Percentiles rank a stretch among this genome's conserved stretches.
These are phyloP conservation scores for Leucosticte australis DNA, from an alignment of 2,113 vertebrate genomes.

Conservation along the genomic window DNA sequence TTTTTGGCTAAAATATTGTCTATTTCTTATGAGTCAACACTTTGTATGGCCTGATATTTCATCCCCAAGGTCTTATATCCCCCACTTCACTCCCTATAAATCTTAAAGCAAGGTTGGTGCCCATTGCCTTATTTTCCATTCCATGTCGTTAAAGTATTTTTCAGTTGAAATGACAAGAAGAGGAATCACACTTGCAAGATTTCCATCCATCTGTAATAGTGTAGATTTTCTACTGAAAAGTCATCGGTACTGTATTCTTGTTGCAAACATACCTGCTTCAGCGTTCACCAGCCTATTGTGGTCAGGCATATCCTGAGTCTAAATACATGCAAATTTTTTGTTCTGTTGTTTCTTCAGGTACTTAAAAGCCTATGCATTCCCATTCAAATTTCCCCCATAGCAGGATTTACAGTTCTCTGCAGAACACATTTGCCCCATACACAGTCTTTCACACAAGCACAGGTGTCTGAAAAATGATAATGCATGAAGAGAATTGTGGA, in stretches of 20 bases:
- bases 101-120: not conserved
- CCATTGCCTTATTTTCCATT: not conserved
- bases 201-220: not conserved
- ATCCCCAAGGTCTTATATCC: not conserved
- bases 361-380: not conserved
- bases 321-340: not conserved
- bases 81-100: not conserved
- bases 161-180: not conserved
- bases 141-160: not conserved
- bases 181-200: not conserved
- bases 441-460: not conserved
- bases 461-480: not conserved
- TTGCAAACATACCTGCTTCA: not conserved
- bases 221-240: not conserved
- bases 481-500: not conserved
- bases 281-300: not conserved
- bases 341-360: not conserved
- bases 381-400: not conserved
- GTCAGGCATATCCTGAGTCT: not conserved
- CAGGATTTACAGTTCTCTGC: not conserved
- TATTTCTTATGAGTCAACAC: not conserved
- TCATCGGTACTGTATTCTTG: not conserved
- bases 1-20: not conserved
- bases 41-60: not conserved
- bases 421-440: not conserved